Base-by-base conservation (phyloP, 2,888 invertebrate species). In the Tetranychus truncatus region DNA sequence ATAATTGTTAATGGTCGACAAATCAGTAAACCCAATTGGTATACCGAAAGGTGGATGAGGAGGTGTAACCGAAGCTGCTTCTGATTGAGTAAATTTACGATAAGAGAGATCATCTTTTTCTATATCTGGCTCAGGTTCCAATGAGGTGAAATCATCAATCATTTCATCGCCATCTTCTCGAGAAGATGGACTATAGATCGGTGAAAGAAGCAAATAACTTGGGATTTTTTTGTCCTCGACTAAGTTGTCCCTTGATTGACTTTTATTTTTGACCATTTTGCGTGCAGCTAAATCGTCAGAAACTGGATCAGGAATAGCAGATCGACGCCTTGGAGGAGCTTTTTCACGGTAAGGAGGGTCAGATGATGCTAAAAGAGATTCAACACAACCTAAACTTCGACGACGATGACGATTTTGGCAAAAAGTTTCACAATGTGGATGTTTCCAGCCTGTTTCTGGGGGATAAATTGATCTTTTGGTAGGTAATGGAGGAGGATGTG, bases 31-130 rank as follows among this genome's bases (percentile, higher is more conserved):
- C 2, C 91, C 91, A 66, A 92, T 82, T 0, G 93, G 93, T 81
- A 94, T 93, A 24, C 93, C 93, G 82, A 94, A 94, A 1, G 90
- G 92, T 66, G 91, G 92, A 81, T 93, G 93, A 69, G 69, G 69
- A 20, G 69, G 34, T 20, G 89, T 90, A 74, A 92, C 92, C 11
- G 79, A 77, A 24, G 75, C 76, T n/a, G 76, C 75, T 20, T 74
- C 75, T 1, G 78, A 76, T n/a, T 78, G 76, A 24, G 74, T 76
- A 34, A 78, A 76, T n/a, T 72, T 75, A 6, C 79, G 72, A 65
- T 77, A 78, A 1, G 77, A 77, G 1, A 78, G 65, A 74, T 79
- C 79, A 67, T 79, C 79, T n/a, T 73, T 73, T 34, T 73, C 55
- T 15, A 73, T 73, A 55, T 73, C 45, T 11, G 73, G 71, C 71